These are phyloP conservation scores for Synanceia verrucosa DNA, from an alignment of 2,797 vertebrate genomes.

Conservation along the genomic window DNA sequence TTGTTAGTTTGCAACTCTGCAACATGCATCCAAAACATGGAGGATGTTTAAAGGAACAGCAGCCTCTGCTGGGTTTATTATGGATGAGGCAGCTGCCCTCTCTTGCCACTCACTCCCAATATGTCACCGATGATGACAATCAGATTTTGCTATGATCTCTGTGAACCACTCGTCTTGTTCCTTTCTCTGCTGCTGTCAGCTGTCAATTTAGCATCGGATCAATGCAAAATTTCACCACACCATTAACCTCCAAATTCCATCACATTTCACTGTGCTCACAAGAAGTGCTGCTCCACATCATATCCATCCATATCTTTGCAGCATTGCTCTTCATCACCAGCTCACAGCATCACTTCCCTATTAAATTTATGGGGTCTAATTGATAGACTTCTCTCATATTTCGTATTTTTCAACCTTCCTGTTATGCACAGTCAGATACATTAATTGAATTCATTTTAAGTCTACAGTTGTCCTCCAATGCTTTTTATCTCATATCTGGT, in stretches of 20 bases:
- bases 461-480: background rate
- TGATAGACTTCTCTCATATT: background rate
- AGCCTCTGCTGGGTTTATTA: background rate
- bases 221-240: background rate
- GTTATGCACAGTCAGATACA: background rate
- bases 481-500: slow-evolving; percentile 7
- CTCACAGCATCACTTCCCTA: background rate
- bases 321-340: background rate
- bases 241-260: background rate
- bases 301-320: background rate
- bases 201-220: background rate
- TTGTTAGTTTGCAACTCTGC: slow-evolving; percentile 27
- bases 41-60: slow-evolving; percentile 6
- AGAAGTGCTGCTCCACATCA: background rate
- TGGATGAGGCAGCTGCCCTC: background rate
- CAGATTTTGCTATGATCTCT: background rate
- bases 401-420: no score
- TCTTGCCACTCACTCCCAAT: background rate
- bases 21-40: slow-evolving; percentile 6
- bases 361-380: background rate
- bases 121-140: background rate
- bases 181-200: background rate
- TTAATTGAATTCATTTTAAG: fast-evolving
- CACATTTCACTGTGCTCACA: background rate
- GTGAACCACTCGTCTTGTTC: background rate